Evolutionary conservation across 2,888 invertebrate species (phyloP).

Genomic region (Venusia cambrica): DNA sequence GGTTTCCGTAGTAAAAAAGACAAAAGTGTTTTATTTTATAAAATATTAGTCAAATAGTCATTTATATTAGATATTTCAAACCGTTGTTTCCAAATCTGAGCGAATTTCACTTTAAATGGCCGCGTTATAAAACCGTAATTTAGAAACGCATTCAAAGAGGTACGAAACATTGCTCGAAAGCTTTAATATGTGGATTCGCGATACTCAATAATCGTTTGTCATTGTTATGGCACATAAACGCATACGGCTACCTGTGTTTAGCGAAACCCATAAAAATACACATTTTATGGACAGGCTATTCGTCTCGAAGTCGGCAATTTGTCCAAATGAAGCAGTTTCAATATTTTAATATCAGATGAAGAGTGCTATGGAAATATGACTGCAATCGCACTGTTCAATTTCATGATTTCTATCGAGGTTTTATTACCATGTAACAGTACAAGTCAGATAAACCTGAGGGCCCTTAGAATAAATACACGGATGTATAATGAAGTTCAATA

Average conservation of each 20-base stretch:
- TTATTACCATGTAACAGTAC: constrained; percentile 3
- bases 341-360: constrained; percentile 6
- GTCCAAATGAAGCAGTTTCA: constrained; percentile 22
- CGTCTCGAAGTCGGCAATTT: constrained; percentile 16
- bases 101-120: too few species aligned
- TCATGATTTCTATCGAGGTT: constrained; percentile 1
- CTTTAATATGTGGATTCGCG: constrained; percentile 40
- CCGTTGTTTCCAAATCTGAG: too few species aligned
- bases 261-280: constrained; percentile 39
- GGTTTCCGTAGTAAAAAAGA: too few species aligned
- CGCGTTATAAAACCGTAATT: too few species aligned
- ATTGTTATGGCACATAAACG: constrained; percentile 62
- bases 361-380: constrained; percentile 3
- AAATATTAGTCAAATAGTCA: too few species aligned
- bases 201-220: constrained; percentile 54
- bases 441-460: too few species aligned
- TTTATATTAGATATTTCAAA: too few species aligned
- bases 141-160: too few species aligned
- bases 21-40: too few species aligned
- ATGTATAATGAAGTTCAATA: too few species aligned
- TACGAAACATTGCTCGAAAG: too few species aligned
- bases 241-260: constrained; percentile 51
- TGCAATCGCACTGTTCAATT: constrained; percentile 2
- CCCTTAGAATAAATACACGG: too few species aligned
- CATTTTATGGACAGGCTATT: constrained; percentile 24